These are phyloP conservation scores for Notocelia uddmanniana DNA, from an alignment of 2,888 invertebrate genomes.

Conservation along the genomic window DNA sequence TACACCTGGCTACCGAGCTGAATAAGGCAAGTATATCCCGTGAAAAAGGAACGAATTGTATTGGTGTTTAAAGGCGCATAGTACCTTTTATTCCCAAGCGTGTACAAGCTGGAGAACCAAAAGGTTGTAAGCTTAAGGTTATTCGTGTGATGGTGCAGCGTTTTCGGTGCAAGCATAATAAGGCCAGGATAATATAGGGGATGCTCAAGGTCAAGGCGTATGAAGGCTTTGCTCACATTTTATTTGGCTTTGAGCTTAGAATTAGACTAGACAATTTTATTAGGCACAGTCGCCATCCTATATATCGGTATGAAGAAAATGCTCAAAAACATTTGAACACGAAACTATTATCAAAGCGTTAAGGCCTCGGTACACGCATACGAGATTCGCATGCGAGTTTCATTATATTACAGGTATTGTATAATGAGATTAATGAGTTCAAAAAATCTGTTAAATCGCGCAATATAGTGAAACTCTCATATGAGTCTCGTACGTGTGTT, in stretches of 20 bases:
- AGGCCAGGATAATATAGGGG: not conserved
- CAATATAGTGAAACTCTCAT: no score
- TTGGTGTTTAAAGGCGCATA: constrained; percentile 10
- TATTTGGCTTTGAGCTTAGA: not conserved
- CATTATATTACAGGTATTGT: no score
- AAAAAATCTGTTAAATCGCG: no score
- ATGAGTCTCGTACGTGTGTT: no score
- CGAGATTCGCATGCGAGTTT: no score
- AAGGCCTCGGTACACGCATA: no score
- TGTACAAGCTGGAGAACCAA: no score
- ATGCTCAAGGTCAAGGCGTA: constrained; percentile 2
- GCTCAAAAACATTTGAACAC: no score
- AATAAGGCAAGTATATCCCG: constrained; percentile 80
- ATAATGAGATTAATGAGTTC: no score
- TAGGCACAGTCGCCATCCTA: not conserved
- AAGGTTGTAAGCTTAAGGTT: not conserved
- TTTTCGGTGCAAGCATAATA: not conserved
- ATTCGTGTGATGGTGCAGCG: not conserved
- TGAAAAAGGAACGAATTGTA: not conserved
- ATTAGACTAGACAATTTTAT: constrained; percentile 2
- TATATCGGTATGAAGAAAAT: not conserved
- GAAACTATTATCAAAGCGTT: no score
- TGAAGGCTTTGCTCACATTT: constrained; percentile 13
- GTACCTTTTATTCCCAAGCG: not conserved
- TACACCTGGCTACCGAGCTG: constrained; percentile 92